Evolutionary conservation across 2,888 invertebrate genomes (phyloP).

Genomic region (Formica aserva): DNA sequence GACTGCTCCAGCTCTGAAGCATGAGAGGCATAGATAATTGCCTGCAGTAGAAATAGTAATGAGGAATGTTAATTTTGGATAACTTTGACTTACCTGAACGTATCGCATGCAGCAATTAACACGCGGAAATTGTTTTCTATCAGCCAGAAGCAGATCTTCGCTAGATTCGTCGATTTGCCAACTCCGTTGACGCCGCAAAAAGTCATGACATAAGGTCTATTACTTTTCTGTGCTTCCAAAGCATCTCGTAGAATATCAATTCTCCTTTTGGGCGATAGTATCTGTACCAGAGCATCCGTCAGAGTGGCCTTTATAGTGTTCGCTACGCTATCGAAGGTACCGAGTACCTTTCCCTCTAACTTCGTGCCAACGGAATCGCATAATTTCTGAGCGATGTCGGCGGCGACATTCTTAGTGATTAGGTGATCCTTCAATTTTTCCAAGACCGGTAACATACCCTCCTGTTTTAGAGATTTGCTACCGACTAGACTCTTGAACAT

Average conservation of each 20-base stretch:
- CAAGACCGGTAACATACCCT: slow-evolving; percentile 94
- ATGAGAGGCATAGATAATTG: not conserved
- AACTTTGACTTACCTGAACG: slow-evolving; percentile 88
- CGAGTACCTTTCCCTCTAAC: slow-evolving; percentile 96
- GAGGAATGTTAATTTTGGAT: not conserved
- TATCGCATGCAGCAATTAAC: slow-evolving; percentile 99
- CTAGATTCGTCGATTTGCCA: slow-evolving; percentile 99
- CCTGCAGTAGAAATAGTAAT: not conserved
- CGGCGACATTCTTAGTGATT: slow-evolving; percentile 98
- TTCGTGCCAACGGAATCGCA: slow-evolving; percentile 97
- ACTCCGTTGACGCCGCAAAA: slow-evolving; percentile 99
- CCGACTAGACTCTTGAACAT: slow-evolving; percentile 96
- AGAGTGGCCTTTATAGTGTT: slow-evolving; percentile 95
- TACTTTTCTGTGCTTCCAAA: slow-evolving; percentile 93
- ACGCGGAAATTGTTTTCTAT: slow-evolving; percentile 98
- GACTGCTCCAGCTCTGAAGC: slow-evolving; percentile 96
- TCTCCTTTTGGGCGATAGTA: slow-evolving; percentile 97
- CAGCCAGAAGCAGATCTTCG: slow-evolving; percentile 99
- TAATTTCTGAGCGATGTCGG: slow-evolving; percentile 97
- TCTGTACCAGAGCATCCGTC: slow-evolving; percentile 96
- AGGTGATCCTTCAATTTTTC: slow-evolving; percentile 98
- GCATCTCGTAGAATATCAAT: slow-evolving; percentile 99
- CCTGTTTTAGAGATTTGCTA: slow-evolving; percentile 93
- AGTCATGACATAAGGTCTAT: slow-evolving; percentile 97
- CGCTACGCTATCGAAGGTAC: slow-evolving; percentile 98